Base-by-base conservation (phyloP, 1,140 invertebrate genomes). In the Paracyclopina nana region DNA sequence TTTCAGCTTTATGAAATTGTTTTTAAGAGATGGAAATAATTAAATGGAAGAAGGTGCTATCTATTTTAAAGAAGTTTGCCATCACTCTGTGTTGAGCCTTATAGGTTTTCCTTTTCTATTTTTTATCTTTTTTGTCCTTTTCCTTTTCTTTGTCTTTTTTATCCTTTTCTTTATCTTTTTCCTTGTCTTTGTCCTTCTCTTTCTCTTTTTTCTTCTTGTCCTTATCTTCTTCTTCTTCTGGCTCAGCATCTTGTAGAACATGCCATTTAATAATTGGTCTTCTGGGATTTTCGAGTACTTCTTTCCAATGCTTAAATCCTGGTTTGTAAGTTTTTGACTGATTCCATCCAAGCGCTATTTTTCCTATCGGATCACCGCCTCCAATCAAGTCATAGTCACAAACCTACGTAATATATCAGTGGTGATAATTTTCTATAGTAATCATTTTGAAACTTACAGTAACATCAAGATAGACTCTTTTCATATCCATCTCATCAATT, bases 211-310 rank as follows among this genome's bases (percentile, higher is more conserved):
- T 48, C 25, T 48, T 27, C 27, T 48, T 48, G 6, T 48, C 24
- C 45, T 48, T 48, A 4, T 48, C 45, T 8, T 48, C 42, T n/a
- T 48, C 45, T 25, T 48, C 25, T 16, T 48, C 45, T 14, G 45
- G 45, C 45, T 48, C 45, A 11, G 45, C 25, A 27, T 48, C 45
- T 28, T 48, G 16, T 16, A 86, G 66, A 0, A 77, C 70, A 60
- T 86, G 84, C 82, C 82, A 85, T 61, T 86, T 82, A 2, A 82
- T 79, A 0, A 85, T 77, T 0, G 81, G 82, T 61, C 80, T 78
- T n/a, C 82, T 68, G 4, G 81, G 78, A 64, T 77, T 83, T 60
- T 84, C 80, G 58, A 85, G 59, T 81, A 86, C 86, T 62, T 84
- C 79, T 49, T 79, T 69, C 83, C 84, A 90, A 61, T 90, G 84